Base-by-base conservation (phyloP, 2,797 vertebrate species). In the Rachycentron canadum region DNA sequence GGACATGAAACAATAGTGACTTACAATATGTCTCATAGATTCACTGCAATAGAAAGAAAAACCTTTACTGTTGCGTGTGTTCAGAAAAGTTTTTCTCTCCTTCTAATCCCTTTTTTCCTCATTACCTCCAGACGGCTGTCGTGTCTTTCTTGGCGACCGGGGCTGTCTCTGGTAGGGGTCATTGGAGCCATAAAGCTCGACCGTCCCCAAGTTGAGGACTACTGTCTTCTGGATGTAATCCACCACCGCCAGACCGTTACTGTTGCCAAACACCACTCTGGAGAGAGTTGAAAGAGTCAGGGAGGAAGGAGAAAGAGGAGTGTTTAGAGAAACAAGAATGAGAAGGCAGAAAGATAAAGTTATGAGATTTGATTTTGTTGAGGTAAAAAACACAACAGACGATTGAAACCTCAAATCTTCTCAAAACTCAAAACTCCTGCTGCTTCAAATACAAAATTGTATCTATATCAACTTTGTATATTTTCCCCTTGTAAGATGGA, bases 251-350 rank as follows among this genome's bases (percentile, higher is more conserved):
- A 99, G 96, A 83, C 98, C 98, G 53, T 96, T 99, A 77, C 96
- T 98, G 91, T 99, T 99, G 86, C 98, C 98, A 95, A 99, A 99
- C 91, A 98, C 97, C 94, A 98, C 96, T 84, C 98, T 99, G 90
- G 86, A 43, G 81, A 78, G 30, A 76, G 58, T 26, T 0, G 26
- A 61, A 9, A 56, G 50, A 81, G 69, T 30, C 28, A 14, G 21
- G 45, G 26, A 61, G 17, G 17, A 53, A 57, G 66, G 43, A 45
- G 6, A 19, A 7, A 7, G 43, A 23, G n/a, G n/a, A 8, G 23
- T 5, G 47, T 23, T 64, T 57, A 70, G 47, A 53, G 19, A 43
- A 28, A 78, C 12, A 62, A 32, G 55, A 28, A 78, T 17, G 28
- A 61, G 36, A 61, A 14, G 4, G 7, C 17, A 52, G 16, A 68